A percentile compares a stretch with the other conserved stretches of the same genome.
Evolutionary conservation across 2,888 invertebrate genomes (phyloP).

Genomic region (Alentia gelatinosa): DNA sequence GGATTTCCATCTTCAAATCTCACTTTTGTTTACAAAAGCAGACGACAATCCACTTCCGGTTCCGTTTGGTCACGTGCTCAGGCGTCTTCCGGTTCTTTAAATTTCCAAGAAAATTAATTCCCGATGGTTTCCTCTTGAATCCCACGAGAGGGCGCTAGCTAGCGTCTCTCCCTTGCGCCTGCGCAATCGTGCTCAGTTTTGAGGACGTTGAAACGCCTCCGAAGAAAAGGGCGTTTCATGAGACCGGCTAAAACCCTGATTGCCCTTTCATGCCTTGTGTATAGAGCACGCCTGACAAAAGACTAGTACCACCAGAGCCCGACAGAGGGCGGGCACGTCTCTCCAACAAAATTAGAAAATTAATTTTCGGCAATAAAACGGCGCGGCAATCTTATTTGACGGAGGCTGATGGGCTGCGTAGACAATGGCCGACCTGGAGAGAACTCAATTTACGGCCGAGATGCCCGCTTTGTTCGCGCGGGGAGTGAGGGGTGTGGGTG

Average conservation of each 20-base stretch:
- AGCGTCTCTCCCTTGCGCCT: background rate
- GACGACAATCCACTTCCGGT: too few relatives aligned
- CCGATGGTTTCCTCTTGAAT: too few relatives aligned
- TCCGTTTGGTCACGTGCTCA: too few relatives aligned
- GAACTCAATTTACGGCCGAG: background rate
- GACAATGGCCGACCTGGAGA: background rate
- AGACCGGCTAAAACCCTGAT: background rate
- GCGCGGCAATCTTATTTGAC: background rate
- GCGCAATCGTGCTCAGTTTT: background rate
- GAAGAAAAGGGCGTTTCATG: background rate
- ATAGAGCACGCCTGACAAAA: background rate
- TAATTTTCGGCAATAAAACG: slow-evolving; percentile 26
- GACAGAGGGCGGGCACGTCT: background rate
- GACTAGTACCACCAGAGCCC: background rate
- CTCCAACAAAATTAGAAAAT: slow-evolving; percentile 22
- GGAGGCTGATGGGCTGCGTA: background rate
- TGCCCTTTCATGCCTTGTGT: slow-evolving; percentile 1
- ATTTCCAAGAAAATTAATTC: too few relatives aligned
- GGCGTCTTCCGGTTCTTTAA: too few relatives aligned
- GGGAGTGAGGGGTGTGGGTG: background rate
- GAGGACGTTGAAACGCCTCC: background rate
- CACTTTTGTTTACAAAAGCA: too few relatives aligned
- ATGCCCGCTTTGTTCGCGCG: background rate
- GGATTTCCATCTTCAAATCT: too few relatives aligned
- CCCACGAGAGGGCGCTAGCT: background rate